A percentile compares a stretch with the other conserved stretches of the same genome.
phyloP scores from a whole-genome alignment of 1,140 invertebrate species.

The Nautilus pompilius region DNA sequence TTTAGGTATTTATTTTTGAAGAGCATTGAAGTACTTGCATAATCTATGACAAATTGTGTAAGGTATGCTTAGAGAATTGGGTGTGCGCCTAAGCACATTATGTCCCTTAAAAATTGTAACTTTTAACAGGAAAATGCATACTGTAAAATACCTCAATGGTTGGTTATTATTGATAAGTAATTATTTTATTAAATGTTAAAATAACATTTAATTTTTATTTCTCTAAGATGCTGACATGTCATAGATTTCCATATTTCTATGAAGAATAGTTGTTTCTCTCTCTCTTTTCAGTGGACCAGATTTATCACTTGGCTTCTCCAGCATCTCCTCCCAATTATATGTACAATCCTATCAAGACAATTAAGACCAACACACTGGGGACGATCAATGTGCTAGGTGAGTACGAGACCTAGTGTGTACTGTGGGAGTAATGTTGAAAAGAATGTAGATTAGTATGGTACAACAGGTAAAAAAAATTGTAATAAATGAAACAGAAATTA shows the following conservation, averaged over 20 bases:
- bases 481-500: neutral
- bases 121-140: too few relatives aligned
- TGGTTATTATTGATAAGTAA: neutral
- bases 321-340: slow-evolving; percentile 99
- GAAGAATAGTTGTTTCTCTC: slow-evolving; percentile 6
- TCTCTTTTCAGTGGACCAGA: slow-evolving; percentile 79
- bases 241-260: too few relatives aligned
- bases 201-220: too few relatives aligned
- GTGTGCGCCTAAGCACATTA: too few relatives aligned
- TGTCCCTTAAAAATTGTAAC: too few relatives aligned
- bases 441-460: neutral
- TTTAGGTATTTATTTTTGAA: too few relatives aligned
- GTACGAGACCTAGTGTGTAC: slow-evolving; percentile 17
- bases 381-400: slow-evolving; percentile 98
- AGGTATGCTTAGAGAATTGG: too few relatives aligned
- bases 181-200: too few relatives aligned
- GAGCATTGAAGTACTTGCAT: too few relatives aligned
- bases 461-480: neutral
- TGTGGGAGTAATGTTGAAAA: neutral
- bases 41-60: too few relatives aligned
- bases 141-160: neutral
- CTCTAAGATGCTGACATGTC: too few relatives aligned
- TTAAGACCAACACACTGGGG: slow-evolving; percentile 98
- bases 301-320: slow-evolving; percentile 98
- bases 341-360: slow-evolving; percentile 99